Base-by-base conservation (phyloP, 2,888 invertebrate genomes). In the Ectemnius cavifrons region DNA sequence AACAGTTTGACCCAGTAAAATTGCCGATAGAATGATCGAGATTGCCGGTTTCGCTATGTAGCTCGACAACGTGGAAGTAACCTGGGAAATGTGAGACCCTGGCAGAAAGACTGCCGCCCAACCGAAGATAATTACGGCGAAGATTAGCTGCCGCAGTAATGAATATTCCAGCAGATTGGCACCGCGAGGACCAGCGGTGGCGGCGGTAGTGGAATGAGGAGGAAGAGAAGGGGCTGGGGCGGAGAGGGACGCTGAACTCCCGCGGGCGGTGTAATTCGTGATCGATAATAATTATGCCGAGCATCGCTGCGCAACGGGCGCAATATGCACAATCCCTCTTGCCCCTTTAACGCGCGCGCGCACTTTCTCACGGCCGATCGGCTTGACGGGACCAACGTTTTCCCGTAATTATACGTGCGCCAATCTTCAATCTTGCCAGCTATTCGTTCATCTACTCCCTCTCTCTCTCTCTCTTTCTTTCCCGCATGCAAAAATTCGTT, bases 241-340 rank as follows among this genome's bases (percentile, higher is more conserved):
- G 2, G 11, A 37, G 37, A 69, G 72, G 73, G 73, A 67, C 63
- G 66, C 45, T 62, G 52, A 63, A 71, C 75, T 75, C 81, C 76
- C 68, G 69, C 66, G 67, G 75, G 78, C 73, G 61, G 65, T 75
- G 79, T 82, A 79, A 85, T 79, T 80, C 67, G 18, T 75, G 81
- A 85, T 85, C 82, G 81, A 85, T 85, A 82, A 81, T 84, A 79
- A 82, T 82, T 75, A 77, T 73, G 75, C 77, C 63, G 75, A 72
- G 61, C 79, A 82, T 73, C 71, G 67, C 77, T 62, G 68, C 56
- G 65, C 56, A 46, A 56, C 65, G 64, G 47, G 71, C 80, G 75
- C 70, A 77, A 83, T 83, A 82, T 81, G 83, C 73, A 67, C 72
- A 61, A 27, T 14, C 63, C 59, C 60, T 49, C 49, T 70, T 52